Conservation (phyloP, 2,888 invertebrate genomes). For the Hymenopus coronatus region DNA sequence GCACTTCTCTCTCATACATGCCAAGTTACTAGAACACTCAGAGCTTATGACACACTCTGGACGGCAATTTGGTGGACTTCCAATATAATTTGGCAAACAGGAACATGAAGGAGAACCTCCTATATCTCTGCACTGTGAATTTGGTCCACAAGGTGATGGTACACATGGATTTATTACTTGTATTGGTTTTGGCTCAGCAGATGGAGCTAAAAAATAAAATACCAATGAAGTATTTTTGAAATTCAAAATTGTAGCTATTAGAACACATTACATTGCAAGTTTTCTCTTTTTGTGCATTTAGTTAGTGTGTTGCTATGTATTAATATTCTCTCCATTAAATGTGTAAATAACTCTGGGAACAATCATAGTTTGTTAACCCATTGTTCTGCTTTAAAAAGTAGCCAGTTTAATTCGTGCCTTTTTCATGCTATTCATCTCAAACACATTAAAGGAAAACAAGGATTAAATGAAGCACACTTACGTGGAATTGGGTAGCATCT, state of each 20-base stretch:
- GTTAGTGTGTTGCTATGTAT: too few species aligned
- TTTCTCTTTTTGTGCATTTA: too few species aligned
- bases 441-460: too few species aligned
- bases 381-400: too few species aligned
- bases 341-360: too few species aligned
- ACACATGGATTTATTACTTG: conserved; percentile 37
- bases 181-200: conserved; percentile 1
- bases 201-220: neutral
- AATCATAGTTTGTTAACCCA: too few species aligned
- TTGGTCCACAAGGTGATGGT: conserved; percentile 41
- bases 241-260: too few species aligned
- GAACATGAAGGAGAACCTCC: conserved; percentile 42
- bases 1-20: conserved; percentile 72
- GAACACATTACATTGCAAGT: too few species aligned
- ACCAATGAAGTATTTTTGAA: too few species aligned
- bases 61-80: conserved; percentile 56
- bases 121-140: conserved; percentile 41
- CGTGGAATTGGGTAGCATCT: conserved; percentile 53
- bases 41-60: conserved; percentile 73
- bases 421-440: too few species aligned
- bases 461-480: neutral
- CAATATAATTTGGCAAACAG: conserved; percentile 44
- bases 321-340: too few species aligned
- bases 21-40: conserved; percentile 68
- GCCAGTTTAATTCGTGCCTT: too few species aligned